Percentiles rank a stretch among this genome's conserved stretches.
phyloP scores from a whole-genome alignment of 2,797 vertebrate species.

The Spizella passerina region DNA sequence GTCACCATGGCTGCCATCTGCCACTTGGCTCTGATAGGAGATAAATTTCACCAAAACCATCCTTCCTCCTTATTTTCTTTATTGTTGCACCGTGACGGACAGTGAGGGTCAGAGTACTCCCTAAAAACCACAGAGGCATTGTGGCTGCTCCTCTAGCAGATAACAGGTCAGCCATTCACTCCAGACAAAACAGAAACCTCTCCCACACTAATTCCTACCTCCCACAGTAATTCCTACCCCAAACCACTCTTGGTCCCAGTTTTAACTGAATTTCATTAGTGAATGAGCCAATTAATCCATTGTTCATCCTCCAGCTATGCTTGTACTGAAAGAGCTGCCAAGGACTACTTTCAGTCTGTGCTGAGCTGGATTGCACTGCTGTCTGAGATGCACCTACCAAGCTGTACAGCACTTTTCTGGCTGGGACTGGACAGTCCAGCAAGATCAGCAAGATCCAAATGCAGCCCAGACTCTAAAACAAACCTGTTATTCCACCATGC shows the following conservation, averaged over 20 bases:
- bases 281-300: neutral
- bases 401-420: neutral
- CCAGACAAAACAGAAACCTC: neutral
- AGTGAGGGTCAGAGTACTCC: neutral
- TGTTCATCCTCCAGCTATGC: neutral
- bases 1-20: neutral
- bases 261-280: neutral
- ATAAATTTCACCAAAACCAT: neutral
- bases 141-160: neutral
- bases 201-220: neutral
- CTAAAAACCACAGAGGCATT: neutral
- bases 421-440: neutral
- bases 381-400: accelerated
- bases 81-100: neutral
- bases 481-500: neutral
- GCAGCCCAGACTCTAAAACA: neutral
- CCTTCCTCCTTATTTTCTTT: neutral
- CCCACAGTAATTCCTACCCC: neutral
- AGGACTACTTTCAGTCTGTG: neutral
- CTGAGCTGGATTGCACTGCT: neutral
- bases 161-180: neutral
- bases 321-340: neutral
- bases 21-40: neutral
- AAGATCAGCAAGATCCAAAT: neutral
- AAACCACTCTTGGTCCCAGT: neutral